phyloP scores from a whole-genome alignment of 2,797 vertebrate genomes.

The Zenarchopterus dispar region DNA sequence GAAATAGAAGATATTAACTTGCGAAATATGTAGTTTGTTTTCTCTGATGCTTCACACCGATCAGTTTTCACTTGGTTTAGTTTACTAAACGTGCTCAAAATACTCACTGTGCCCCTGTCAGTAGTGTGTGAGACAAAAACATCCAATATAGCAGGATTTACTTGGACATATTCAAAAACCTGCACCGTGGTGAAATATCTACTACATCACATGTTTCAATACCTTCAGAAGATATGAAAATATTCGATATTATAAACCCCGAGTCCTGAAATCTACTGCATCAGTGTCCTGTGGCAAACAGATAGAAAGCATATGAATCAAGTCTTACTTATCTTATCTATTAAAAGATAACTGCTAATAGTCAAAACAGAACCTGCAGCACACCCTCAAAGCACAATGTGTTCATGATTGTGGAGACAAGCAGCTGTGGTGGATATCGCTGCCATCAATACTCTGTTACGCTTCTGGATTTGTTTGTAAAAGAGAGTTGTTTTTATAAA shows the following conservation, averaged over 20 bases:
- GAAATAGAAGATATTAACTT: no score
- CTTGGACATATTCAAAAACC: conserved; percentile 12
- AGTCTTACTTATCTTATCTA: conserved; percentile 59
- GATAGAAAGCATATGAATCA: conserved; percentile 70
- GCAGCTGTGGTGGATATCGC: conserved; percentile 17
- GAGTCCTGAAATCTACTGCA: conserved; percentile 52
- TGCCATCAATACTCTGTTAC: conserved; percentile 27
- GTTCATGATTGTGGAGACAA: conserved; percentile 45
- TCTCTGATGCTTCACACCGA: no score
- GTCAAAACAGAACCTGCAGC: conserved; percentile 53
- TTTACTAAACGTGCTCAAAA: no score
- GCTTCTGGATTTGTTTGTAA: conserved; percentile 7
- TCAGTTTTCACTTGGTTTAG: no score
- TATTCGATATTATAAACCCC: conserved; percentile 57
- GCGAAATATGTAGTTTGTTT: no score
- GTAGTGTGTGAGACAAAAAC: no score
- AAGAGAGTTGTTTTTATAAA: conserved; percentile 23
- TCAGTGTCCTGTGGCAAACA: conserved; percentile 53
- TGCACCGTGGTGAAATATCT: conserved; percentile 31
- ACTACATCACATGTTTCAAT: conserved; percentile 49
- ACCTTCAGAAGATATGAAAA: conserved; percentile 59
- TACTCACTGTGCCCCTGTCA: no score
- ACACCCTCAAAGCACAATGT: conserved; percentile 25
- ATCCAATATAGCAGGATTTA: conserved; percentile 6
- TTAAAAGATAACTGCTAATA: conserved; percentile 50